Base-by-base conservation (phyloP, 2,113 vertebrate genomes). In the Myodes glareolus region DNA sequence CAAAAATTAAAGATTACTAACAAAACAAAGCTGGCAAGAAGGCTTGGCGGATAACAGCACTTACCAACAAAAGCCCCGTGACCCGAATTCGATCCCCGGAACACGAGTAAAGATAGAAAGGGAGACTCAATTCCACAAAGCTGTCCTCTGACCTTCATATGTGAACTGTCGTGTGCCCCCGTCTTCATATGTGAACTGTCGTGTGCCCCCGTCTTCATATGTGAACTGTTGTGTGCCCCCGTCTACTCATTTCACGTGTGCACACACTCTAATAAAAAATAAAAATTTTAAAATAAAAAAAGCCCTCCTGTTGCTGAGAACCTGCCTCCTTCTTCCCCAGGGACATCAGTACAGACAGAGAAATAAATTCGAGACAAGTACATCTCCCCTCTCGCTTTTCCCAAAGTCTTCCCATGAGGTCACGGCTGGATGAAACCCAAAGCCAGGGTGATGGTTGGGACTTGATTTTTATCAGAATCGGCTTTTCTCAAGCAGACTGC, bases 401-500 rank as follows among this genome's bases (percentile, higher is more conserved):
- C 33, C 61, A 33, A 47, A 55, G 23, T 75, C 87, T 96, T 93
- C 86, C 84, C 94, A 90, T 33, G 80, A 96, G 75, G 85, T 97
- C 81, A 47, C n/a, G 7, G 88, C 96, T 97, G 97, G 97, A 93
- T 47, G 72, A 58, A 81, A 85, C 95, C 96, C 97, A 97, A 94
- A 91, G 72, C 80, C 93, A 58, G 52, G 93, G 93, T 68, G 94
- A 92, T 80, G 70, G 84, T 29, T 4, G 45, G 78, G 81, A 55
- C 92, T 94, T 95, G 93, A 75, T 96, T 93, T 96, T 98, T 67
- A 98, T 95, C 97, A 96, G 85, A 94, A 95, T 96, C 7, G 76
- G 88, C 89, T 94, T 97, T 97, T 92, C 86, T 84, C 92, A 86
- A 94, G 80, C 77, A 77, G 93, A 88, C 87, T 55, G 55, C 92